Evolutionary conservation across 2,113 vertebrate species (phyloP).

Genomic region (Leptodactylus fuscus): DNA sequence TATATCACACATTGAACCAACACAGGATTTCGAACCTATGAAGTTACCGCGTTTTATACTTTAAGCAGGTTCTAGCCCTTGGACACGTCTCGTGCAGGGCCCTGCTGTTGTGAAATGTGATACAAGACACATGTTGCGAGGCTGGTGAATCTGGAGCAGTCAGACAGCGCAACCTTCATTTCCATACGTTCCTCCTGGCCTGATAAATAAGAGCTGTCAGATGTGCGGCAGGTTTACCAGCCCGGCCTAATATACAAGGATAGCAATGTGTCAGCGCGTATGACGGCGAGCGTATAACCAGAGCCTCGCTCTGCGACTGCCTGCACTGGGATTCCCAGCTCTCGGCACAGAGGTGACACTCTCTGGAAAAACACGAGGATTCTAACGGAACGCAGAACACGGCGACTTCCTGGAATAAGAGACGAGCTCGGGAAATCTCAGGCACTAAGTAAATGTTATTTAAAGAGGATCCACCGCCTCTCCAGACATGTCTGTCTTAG

Average conservation of each 20-base stretch:
- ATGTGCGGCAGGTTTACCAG: neutral
- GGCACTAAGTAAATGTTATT: neutral
- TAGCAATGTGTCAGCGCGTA: slow-evolving; percentile 7
- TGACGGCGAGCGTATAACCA: neutral
- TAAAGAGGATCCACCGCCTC: too few species aligned
- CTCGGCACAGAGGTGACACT: neutral
- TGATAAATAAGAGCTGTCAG: slow-evolving; percentile 9
- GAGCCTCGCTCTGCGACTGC: neutral
- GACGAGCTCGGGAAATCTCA: neutral
- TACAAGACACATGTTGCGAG: slow-evolving; percentile 31
- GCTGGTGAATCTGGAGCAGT: neutral
- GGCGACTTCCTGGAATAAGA: neutral
- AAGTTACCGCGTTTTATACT: too few species aligned
- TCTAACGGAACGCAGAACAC: slow-evolving; percentile 1
- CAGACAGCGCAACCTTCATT: neutral
- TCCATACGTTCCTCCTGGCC: neutral
- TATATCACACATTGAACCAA: too few species aligned
- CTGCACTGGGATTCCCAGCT: neutral
- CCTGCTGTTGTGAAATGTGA: slow-evolving; percentile 28
- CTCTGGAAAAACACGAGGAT: neutral
- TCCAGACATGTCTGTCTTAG: too few species aligned
- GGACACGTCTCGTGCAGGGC: neutral
- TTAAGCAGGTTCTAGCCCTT: neutral
- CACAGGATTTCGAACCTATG: too few species aligned
- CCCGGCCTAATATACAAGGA: neutral